These are phyloP conservation scores for Siniperca scherzeri DNA, from an alignment of 2,797 vertebrate genomes.

Conservation along the genomic window DNA sequence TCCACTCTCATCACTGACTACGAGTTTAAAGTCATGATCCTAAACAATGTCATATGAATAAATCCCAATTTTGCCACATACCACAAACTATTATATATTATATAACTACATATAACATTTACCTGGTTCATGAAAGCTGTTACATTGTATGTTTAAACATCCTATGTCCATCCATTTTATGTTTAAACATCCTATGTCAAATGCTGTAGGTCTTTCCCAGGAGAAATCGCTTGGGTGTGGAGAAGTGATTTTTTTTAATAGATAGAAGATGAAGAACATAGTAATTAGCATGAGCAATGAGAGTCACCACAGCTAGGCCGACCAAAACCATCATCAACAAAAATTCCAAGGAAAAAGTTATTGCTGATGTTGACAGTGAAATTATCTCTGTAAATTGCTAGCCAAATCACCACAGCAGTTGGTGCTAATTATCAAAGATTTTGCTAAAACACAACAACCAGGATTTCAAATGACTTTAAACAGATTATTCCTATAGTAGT, in stretches of 20 bases:
- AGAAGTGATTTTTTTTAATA: conserved; percentile 1
- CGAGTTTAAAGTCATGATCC: neutral
- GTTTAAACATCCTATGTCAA: neutral
- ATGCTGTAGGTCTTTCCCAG: neutral
- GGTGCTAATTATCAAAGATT: neutral
- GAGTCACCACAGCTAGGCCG: neutral
- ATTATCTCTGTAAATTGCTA: conserved; percentile 12
- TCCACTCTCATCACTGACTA: neutral
- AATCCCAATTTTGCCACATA: neutral
- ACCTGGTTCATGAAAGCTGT: neutral
- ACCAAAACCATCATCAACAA: conserved; percentile 11
- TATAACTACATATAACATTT: neutral
- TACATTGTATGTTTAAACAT: conserved; percentile 12
- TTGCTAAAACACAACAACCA: neutral
- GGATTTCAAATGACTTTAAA: neutral
- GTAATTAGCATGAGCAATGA: conserved; percentile 21
- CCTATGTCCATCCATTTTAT: neutral
- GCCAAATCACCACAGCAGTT: neutral
- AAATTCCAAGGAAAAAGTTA: conserved; percentile 1
- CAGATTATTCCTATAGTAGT: neutral
- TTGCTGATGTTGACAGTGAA: conserved; percentile 3
- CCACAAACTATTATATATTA: neutral
- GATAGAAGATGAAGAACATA: neutral
- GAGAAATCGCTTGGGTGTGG: neutral
- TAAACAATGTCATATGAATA: conserved; percentile 1